Evolutionary conservation across 2,797 vertebrate genomes (phyloP), one percentile per base, ranked within the genome.

Genomic region (Lacerta agilis): DNA sequence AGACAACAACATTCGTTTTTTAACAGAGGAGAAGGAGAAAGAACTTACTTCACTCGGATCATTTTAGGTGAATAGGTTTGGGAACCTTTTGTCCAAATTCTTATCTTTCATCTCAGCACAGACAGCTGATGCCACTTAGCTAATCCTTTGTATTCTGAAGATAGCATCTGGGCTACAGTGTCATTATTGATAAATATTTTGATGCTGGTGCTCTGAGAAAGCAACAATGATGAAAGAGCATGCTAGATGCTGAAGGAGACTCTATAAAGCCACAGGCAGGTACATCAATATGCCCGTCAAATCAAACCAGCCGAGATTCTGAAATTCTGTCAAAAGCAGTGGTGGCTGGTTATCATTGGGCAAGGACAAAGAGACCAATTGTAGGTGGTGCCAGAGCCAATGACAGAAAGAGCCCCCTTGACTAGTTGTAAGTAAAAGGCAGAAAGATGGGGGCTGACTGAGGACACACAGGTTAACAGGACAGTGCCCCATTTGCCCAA

Each of bases 21-120:
- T 4, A 91, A 71, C 3, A 79, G 45, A 49, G 61, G 61, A 23
- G 61, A 15, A 4, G 49, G 49, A 55, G 64, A 89, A 79, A 36
- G 29, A 33, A 11, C 20, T 88, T 88, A 55, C 77, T 13, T 25
- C 13, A 8, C 33, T 49, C 2, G 1, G 2, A 80, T 23, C 15
- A 43, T 41, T 93, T 75, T 5, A 67, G 3, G 15, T 25, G 25
- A 0, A 15, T 72, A 66, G 79, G 49, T 86, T 91, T 43, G 20
- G 3, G n/a, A 45, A 20, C 13, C 5, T 29, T 45, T 15, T 1
- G 2, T 67, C 38, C 61, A 61, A 33, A 29, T 49, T 61, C 38
- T n/a, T 82, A 69, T 45, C 20, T 66, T 90, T 10, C 58, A 88
- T 27, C 11, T 89, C 75, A 87, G 64, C 87, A 81, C 69, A 67